Percentiles rank a stretch among this genome's conserved stretches.
phyloP scores from a whole-genome alignment of 1,140 invertebrate species.

The Formica selysi region DNA sequence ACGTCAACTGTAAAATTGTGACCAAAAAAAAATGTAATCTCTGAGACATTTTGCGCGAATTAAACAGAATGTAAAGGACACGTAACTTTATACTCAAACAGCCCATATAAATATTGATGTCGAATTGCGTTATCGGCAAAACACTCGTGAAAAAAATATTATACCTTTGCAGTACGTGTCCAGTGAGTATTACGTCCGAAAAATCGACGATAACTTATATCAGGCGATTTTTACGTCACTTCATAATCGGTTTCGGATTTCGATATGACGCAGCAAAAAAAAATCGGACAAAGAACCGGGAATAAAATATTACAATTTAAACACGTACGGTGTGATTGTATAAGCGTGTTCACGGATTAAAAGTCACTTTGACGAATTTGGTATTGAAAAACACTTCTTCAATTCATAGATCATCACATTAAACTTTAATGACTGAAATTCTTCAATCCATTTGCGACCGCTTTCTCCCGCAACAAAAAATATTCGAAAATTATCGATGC shows the following conservation, averaged over 20 bases:
- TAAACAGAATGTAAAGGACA: neutral
- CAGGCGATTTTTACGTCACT: conserved; percentile 20
- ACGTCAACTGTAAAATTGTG: neutral
- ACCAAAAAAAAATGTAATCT: conserved; percentile 2
- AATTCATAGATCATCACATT: neutral
- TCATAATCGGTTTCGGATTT: conserved; percentile 50
- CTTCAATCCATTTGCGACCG: neutral
- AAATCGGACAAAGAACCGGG: neutral
- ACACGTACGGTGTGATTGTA: too few relatives aligned
- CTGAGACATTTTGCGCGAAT: neutral
- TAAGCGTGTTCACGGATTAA: neutral
- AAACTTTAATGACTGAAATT: neutral
- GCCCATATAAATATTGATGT: conserved; percentile 30
- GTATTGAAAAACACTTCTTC: neutral
- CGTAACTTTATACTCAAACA: neutral
- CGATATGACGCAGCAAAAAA: conserved; percentile 1
- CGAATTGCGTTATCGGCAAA: conserved; percentile 19
- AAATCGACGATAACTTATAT: conserved; percentile 39
- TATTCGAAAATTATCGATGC: neutral
- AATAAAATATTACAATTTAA: conserved; percentile 42
- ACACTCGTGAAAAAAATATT: neutral
- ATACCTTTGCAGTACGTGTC: neutral
- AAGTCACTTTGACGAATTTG: conserved; percentile 8
- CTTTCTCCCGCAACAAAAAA: neutral
- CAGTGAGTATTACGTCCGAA: conserved; percentile 25